Evolutionary conservation across 2,797 vertebrate species (phyloP).

Genomic region (Pitangus sulphuratus): DNA sequence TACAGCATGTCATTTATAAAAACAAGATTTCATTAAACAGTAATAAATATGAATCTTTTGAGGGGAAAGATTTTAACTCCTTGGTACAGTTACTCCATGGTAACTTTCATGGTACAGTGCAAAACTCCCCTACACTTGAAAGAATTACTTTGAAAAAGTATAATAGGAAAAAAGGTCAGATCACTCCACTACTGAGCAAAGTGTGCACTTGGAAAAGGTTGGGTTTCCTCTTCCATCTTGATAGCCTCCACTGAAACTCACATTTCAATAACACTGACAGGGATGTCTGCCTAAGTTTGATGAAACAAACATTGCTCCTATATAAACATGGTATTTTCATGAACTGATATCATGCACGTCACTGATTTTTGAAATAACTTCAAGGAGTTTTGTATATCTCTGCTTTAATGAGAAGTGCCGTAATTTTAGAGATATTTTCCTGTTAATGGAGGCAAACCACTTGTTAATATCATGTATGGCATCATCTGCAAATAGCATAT

Average conservation of each 20-base stretch:
- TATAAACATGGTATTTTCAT: not conserved
- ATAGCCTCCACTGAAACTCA: not conserved
- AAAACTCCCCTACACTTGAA: not conserved
- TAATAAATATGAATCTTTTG: not conserved
- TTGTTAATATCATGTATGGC: conserved; percentile 66
- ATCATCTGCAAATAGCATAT: conserved; percentile 69
- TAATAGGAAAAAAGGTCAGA: not conserved
- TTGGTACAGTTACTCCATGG: no score
- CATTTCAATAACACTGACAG: not conserved
- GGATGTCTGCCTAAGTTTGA: not conserved
- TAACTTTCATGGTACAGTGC: not conserved
- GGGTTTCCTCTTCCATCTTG: not conserved
- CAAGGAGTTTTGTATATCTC: conserved; percentile 16
- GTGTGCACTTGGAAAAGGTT: not conserved
- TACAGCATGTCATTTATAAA: not conserved
- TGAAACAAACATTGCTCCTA: not conserved
- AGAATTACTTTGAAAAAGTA: not conserved
- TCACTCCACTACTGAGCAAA: not conserved
- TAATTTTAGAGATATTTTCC: conserved; percentile 33
- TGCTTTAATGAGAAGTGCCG: conserved; percentile 36
- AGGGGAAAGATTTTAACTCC: not conserved
- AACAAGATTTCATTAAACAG: not conserved
- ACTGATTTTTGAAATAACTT: conserved; percentile 11
- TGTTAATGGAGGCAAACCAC: conserved; percentile 55
- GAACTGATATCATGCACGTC: not conserved